Percentiles rank a stretch among this genome's conserved stretches.
Evolutionary conservation across 2,797 vertebrate species (phyloP).

Genomic region (Sebastes oblongus): DNA sequence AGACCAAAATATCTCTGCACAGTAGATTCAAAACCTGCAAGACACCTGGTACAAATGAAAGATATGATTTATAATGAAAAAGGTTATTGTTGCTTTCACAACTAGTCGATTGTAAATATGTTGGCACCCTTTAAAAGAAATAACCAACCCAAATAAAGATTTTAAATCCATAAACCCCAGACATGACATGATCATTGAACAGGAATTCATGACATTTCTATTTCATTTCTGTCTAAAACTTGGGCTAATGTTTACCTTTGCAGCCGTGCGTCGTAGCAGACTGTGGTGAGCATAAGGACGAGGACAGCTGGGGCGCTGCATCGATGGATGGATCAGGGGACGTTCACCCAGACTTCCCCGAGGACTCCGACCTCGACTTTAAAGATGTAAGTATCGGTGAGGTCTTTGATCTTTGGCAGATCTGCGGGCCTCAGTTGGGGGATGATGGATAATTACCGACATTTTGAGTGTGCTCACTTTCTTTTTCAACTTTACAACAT

Average conservation of each 20-base stretch:
- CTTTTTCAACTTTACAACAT: background rate
- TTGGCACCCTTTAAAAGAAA: background rate
- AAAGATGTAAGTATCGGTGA: constrained; percentile 85
- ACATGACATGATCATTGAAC: too few relatives aligned
- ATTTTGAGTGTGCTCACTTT: background rate
- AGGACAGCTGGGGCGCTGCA: constrained; percentile 86
- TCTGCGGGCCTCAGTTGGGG: background rate
- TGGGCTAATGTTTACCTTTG: background rate
- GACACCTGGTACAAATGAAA: background rate
- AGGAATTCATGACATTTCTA: too few relatives aligned
- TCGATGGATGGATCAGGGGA: constrained; percentile 89
- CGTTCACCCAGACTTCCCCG: constrained; percentile 90
- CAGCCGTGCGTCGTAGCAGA: constrained; percentile 90
- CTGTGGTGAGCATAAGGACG: constrained; percentile 91
- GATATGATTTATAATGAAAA: background rate
- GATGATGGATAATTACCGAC: background rate
- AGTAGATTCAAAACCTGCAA: background rate
- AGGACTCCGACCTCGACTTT: constrained; percentile 91
- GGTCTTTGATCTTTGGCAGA: constrained; percentile 31
- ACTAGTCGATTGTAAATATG: background rate
- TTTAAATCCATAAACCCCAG: background rate
- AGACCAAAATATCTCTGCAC: background rate
- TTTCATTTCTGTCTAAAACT: background rate
- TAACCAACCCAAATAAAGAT: background rate
- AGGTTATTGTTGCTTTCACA: background rate